Percentiles rank a stretch among this genome's conserved stretches.
Evolutionary conservation across 2,888 invertebrate genomes (phyloP).

Genomic region (Acanthoscelides obtectus): DNA sequence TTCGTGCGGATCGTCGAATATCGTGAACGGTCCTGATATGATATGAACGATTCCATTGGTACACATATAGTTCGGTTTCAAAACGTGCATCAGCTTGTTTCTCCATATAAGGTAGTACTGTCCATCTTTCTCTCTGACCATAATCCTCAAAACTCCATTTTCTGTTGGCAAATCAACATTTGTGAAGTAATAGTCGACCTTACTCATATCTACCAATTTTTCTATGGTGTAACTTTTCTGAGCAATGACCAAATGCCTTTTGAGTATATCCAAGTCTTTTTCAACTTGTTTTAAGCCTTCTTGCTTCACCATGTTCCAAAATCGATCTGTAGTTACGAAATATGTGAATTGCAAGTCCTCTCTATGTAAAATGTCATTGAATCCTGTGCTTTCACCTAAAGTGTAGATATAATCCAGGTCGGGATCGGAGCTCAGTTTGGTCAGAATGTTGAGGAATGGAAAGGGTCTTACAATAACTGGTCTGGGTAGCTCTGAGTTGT

Average conservation of each 20-base stretch:
- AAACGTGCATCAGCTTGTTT: slow-evolving; percentile 71
- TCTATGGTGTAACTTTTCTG: slow-evolving; percentile 71
- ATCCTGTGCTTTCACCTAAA: slow-evolving; percentile 66
- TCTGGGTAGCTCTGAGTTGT: background rate
- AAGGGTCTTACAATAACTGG: slow-evolving; percentile 62
- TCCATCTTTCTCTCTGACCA: slow-evolving; percentile 26
- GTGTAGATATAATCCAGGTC: slow-evolving; percentile 73
- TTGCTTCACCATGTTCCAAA: slow-evolving; percentile 60
- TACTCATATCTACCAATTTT: slow-evolving; percentile 45
- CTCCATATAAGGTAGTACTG: slow-evolving; percentile 34
- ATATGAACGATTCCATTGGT: slow-evolving; percentile 93
- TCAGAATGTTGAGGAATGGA: slow-evolving; percentile 76
- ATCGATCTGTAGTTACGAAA: slow-evolving; percentile 82
- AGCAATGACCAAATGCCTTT: slow-evolving; percentile 79
- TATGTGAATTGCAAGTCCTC: slow-evolving; percentile 70
- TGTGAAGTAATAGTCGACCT: slow-evolving; percentile 20
- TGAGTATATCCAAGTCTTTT: slow-evolving; percentile 71
- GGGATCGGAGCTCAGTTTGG: slow-evolving; percentile 78
- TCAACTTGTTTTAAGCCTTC: slow-evolving; percentile 19
- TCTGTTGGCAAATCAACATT: slow-evolving; percentile 20
- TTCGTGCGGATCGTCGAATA: slow-evolving; percentile 11
- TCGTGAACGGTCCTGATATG: slow-evolving; percentile 66
- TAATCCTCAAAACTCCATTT: slow-evolving; percentile 28
- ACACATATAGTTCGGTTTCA: slow-evolving; percentile 86
- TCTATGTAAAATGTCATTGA: slow-evolving; percentile 68